phyloP scores from a whole-genome alignment of 2,888 invertebrate species.

The Coleophora flavipennella region DNA sequence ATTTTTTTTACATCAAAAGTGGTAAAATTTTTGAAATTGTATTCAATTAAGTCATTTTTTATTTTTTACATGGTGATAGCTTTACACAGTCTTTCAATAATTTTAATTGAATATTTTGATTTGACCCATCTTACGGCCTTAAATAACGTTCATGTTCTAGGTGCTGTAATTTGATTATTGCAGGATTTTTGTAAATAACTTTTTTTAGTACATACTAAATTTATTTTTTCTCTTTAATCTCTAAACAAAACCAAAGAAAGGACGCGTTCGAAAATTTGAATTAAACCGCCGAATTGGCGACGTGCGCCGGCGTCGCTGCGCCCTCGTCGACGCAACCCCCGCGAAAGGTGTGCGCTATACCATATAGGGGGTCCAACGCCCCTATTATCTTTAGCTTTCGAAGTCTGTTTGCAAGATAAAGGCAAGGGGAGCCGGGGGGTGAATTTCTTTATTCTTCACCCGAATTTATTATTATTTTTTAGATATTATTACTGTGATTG shows the following conservation, averaged over 20 bases:
- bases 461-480: conserved; percentile 73
- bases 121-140: too few relatives aligned
- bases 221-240: conserved; percentile 1
- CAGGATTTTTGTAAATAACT: too few relatives aligned
- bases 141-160: conserved; percentile 2
- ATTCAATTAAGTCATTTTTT: too few relatives aligned
- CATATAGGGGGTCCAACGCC: conserved; percentile 49
- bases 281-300: conserved; percentile 47
- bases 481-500: conserved; percentile 72
- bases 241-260: conserved; percentile 14
- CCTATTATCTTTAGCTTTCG: conserved; percentile 71
- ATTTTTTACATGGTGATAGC: too few relatives aligned
- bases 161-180: too few relatives aligned
- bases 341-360: conserved; percentile 61
- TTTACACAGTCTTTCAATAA: too few relatives aligned
- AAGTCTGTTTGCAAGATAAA: conserved; percentile 73
- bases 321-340: conserved; percentile 44
- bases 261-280: conserved; percentile 49
- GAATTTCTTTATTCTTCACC: conserved; percentile 72
- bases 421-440: conserved; percentile 65
- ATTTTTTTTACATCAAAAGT: too few relatives aligned
- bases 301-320: conserved; percentile 38
- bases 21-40: too few relatives aligned
- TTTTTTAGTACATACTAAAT: conserved; percentile 5
- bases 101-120: neutral